Evolutionary conservation across 2,113 vertebrate species (phyloP).

Genomic region (Nothobranchius furzeri): DNA sequence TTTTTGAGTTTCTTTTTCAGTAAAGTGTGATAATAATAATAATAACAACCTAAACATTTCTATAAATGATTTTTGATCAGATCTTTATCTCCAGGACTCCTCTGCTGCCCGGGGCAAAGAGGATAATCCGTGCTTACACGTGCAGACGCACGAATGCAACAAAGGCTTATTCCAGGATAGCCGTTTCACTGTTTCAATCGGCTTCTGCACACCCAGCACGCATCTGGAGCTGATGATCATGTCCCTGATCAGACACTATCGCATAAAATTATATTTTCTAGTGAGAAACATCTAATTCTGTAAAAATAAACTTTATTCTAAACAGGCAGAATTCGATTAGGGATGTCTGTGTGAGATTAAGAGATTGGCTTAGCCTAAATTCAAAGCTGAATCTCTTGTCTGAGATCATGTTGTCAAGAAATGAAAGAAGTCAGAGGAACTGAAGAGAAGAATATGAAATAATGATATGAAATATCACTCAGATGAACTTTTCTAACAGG

Average conservation of each 20-base stretch:
- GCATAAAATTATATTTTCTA: background rate
- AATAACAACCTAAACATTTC: too few relatives aligned
- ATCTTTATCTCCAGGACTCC: too few relatives aligned
- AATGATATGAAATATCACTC: too few relatives aligned
- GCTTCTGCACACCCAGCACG: background rate
- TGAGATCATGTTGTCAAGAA: conserved; percentile 32
- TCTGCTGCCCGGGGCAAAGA: conserved; percentile 2
- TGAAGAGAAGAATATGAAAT: background rate
- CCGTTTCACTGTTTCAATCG: background rate
- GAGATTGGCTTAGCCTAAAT: conserved; percentile 16
- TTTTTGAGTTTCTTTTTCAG: background rate
- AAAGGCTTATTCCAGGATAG: too few relatives aligned
- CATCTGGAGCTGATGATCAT: background rate
- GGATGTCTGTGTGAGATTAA: background rate
- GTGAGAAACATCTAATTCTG: background rate
- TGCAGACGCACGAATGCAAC: too few relatives aligned
- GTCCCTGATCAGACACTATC: background rate
- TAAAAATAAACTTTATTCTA: background rate
- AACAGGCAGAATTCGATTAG: conserved; percentile 2
- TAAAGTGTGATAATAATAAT: too few relatives aligned
- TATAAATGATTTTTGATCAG: too few relatives aligned
- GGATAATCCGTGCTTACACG: conserved; percentile 9
- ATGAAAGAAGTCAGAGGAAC: conserved; percentile 3
- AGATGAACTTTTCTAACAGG: conserved; percentile 24
- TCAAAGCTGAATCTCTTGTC: conserved; percentile 18